A percentile compares a stretch with the other conserved stretches of the same genome.
Conservation (phyloP, 1,140 invertebrate species). For the Ostrea denselamellosa region DNA sequence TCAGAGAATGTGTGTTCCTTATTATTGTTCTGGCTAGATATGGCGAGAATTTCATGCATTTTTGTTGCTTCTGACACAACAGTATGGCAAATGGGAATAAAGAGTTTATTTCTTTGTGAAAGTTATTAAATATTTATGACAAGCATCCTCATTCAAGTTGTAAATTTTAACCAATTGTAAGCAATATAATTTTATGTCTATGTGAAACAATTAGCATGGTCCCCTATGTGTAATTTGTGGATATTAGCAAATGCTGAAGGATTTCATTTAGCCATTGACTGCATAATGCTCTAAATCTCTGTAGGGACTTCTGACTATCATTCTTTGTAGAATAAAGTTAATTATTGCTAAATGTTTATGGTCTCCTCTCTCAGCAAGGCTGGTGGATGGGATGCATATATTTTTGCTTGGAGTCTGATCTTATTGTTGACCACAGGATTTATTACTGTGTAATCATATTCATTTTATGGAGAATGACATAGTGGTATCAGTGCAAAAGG, state of each 20-base stretch:
- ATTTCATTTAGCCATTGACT: slow-evolving; percentile 20
- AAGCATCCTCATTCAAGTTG: slow-evolving; percentile 23
- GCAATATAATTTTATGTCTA: slow-evolving; percentile 51
- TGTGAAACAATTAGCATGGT: slow-evolving; percentile 42
- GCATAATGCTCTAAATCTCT: slow-evolving; percentile 33
- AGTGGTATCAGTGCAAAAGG: no score
- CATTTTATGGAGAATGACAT: no score
- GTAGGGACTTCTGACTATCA: not conserved
- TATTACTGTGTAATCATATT: no score
- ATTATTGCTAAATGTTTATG: slow-evolving; percentile 9
- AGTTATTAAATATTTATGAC: slow-evolving; percentile 42
- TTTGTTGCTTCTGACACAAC: slow-evolving; percentile 45
- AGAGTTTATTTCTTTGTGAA: slow-evolving; percentile 51
- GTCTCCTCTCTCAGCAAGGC: not conserved
- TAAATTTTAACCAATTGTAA: slow-evolving; percentile 47
- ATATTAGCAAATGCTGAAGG: slow-evolving; percentile 39
- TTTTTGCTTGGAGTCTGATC: not conserved
- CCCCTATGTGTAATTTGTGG: slow-evolving; percentile 40
- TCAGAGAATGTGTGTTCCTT: slow-evolving; percentile 42
- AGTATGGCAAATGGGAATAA: slow-evolving; percentile 44
- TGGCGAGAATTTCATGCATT: slow-evolving; percentile 40
- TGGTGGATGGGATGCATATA: not conserved
- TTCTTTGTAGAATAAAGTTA: not conserved
- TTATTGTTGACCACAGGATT: not conserved
- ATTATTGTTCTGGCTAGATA: slow-evolving; percentile 42